Conservation (phyloP, 2,888 invertebrate genomes). For the Drosophila seclusa region DNA sequence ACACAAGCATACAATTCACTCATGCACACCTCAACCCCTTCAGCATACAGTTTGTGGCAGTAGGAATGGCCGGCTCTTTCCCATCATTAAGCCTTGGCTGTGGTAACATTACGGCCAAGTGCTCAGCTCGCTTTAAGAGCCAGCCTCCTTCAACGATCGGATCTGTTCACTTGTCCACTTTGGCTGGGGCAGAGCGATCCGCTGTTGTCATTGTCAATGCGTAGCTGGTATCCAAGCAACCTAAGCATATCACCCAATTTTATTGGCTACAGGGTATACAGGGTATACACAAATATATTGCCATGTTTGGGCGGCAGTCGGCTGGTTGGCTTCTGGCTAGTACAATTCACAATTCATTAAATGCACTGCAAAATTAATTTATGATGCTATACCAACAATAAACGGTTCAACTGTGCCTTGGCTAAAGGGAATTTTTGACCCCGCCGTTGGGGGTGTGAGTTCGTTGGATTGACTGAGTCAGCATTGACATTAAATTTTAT, state of each 20-base stretch:
- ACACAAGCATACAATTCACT: constrained; percentile 1
- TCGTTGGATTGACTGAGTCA: constrained; percentile 50
- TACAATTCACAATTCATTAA: constrained; percentile 75
- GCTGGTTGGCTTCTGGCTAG: constrained; percentile 37
- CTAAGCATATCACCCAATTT: too few species aligned
- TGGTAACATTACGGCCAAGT: neutral
- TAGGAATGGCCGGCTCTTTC: neutral
- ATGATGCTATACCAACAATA: constrained; percentile 71
- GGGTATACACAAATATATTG: constrained; percentile 1
- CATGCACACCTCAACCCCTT: neutral
- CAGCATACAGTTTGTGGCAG: neutral
- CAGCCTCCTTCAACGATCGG: too few species aligned
- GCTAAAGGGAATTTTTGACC: neutral
- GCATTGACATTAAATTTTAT: constrained; percentile 38
- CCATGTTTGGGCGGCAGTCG: constrained; percentile 17
- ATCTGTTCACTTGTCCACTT: neutral
- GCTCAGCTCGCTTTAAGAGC: constrained; percentile 1
- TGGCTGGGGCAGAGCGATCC: neutral
- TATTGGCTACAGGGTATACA: constrained; percentile 1
- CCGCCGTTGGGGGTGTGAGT: neutral
- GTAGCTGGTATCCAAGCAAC: neutral
- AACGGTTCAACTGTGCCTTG: constrained; percentile 35
- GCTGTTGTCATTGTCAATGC: neutral
- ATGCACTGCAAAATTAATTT: constrained; percentile 79
- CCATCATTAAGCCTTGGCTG: constrained; percentile 3